phyloP scores from a whole-genome alignment of 2,113 vertebrate genomes.

The Helogale parvula region DNA sequence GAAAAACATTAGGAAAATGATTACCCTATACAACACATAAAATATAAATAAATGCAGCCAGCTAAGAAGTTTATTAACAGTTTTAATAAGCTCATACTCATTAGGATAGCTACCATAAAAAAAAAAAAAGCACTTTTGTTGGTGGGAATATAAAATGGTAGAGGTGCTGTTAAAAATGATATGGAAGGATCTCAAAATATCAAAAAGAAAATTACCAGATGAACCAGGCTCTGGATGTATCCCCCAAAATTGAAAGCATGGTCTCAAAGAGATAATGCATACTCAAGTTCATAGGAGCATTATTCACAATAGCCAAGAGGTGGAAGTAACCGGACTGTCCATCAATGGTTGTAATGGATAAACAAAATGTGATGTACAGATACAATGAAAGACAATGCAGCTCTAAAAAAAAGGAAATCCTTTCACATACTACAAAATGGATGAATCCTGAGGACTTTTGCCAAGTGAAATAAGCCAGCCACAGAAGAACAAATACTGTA shows the following conservation, averaged over 20 bases:
- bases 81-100: constrained; percentile 19
- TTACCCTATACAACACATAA: not conserved
- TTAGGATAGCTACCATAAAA: not conserved
- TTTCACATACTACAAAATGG: not conserved
- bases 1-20: constrained; percentile 8
- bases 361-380: not conserved
- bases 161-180: not conserved
- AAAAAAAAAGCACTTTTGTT: not conserved
- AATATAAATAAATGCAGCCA: not conserved
- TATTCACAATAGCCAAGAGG: not conserved
- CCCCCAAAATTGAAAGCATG: not conserved
- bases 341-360: not conserved
- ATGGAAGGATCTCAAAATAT: not conserved
- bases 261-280: not conserved
- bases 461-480: not conserved
- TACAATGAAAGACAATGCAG: not conserved
- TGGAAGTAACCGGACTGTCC: not conserved
- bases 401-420: not conserved
- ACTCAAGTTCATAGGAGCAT: not conserved
- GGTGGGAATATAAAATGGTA: not conserved
- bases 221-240: not conserved
- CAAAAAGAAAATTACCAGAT: not conserved
- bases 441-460: not conserved
- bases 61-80: constrained; percentile 18
- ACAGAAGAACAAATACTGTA: not conserved